Evolutionary conservation across 92 coral and sea anemone genomes (phyloP), one percentile per base, ranked within the genome.

Genomic region (Umimayanthus kanabou): DNA sequence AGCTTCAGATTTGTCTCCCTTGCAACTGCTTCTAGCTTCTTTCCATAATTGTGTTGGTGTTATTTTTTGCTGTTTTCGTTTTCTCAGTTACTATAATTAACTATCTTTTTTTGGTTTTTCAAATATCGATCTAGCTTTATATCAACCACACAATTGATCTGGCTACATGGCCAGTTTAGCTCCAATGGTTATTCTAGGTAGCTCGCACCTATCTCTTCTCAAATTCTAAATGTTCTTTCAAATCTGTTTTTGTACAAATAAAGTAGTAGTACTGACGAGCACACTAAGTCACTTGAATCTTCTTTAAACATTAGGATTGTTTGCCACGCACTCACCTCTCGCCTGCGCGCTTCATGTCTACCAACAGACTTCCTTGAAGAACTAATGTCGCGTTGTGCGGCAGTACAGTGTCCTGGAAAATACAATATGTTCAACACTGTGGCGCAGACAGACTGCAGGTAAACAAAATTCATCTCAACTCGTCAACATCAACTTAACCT

Each of bases 351-450:
- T 40, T 83, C 69, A 75, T 28, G 14, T 86, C 86, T 28, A 85
- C 87, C 80, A 93, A 67, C 39, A 91, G 82, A 26, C 91, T 86
- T 11, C 95, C 92, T 80, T 94, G 98, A 13, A 94, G 88, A 10
- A 81, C 98, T 13, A 94, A 70, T 33, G 90, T 65, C 30, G 96
- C 94, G 40, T 94, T 91, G 74, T 93, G 94, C 4, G 98, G 90
- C 6, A 84, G 88, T 1, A 94, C 80, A 89, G 85, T 88, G 10
- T 71, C 90, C 98, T 94, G 88, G 23, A 57, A 88, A 11, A 37
- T 23, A 50, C 39, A 73, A 18, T 4, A 84, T 13, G 71, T 5
- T 20, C 3, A 65, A 18, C 2, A 28, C 22, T 23, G 45, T 14
- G 37, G 37, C 79, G 45, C 23, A 50, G 73, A 43, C 20, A 53